Percentiles rank a stretch among this genome's conserved stretches.
Conservation (phyloP, 1,140 invertebrate species). For the Tribolium madens region DNA sequence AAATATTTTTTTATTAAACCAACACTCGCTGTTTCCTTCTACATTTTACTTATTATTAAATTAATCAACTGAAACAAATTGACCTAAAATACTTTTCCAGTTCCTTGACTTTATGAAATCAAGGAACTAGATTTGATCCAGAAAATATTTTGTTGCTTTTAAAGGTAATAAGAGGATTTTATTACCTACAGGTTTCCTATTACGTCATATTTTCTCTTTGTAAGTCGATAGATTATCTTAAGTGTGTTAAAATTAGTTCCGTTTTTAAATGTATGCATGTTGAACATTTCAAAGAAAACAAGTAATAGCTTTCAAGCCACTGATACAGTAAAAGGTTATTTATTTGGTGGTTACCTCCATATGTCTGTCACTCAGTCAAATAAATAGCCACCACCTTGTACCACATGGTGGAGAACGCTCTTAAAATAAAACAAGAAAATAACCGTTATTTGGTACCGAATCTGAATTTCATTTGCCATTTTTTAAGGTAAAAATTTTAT, state of each 20-base stretch:
- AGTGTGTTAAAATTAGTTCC: neutral
- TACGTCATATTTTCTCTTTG: neutral
- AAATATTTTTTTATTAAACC: neutral
- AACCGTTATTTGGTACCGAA: no score
- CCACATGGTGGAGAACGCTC: no score
- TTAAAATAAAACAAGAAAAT: no score
- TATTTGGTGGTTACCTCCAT: neutral
- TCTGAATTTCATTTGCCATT: no score
- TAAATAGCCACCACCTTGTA: no score
- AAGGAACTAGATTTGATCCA: neutral
- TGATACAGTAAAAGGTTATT: neutral
- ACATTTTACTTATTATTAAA: neutral
- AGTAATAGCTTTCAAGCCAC: neutral
- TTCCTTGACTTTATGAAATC: constrained; percentile 18
- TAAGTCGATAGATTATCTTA: neutral
- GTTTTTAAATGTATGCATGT: neutral
- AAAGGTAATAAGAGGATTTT: neutral
- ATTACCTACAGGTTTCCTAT: neutral
- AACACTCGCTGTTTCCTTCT: neutral
- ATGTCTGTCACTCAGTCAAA: neutral
- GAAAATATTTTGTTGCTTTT: neutral
- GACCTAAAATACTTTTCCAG: constrained; percentile 10
- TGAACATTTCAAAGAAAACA: neutral
- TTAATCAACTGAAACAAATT: constrained; percentile 24
- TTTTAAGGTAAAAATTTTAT: no score